phyloP scores from a whole-genome alignment of 2,797 vertebrate genomes.

The Pelobates cultripes region DNA sequence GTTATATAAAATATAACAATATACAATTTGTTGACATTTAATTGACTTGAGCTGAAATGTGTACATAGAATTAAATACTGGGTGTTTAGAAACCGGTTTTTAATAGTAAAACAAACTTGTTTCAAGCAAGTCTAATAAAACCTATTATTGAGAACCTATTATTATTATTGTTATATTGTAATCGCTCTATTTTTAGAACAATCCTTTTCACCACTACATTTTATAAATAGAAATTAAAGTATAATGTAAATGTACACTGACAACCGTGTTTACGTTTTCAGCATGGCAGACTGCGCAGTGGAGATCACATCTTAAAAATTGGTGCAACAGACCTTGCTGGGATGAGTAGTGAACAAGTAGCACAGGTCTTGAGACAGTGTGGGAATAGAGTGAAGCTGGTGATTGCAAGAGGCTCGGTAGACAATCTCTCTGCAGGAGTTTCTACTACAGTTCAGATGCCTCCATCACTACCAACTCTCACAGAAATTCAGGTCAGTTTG shows the following conservation, averaged over 20 bases:
- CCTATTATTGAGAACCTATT: too few species aligned
- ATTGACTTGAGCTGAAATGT: too few species aligned
- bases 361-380: constrained; percentile 93
- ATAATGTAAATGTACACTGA: not conserved
- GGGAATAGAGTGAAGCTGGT: constrained; percentile 90
- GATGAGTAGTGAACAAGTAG: constrained; percentile 97
- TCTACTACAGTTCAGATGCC: constrained; percentile 69
- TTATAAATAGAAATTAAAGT: too few species aligned
- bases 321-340: constrained; percentile 91
- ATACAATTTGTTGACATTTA: too few species aligned
- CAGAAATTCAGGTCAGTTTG: constrained; percentile 80
- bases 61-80: too few species aligned
- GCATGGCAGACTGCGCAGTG: constrained; percentile 91
- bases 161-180: too few species aligned
- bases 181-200: too few species aligned
- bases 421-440: constrained; percentile 70
- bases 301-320: constrained; percentile 95
- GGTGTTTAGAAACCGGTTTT: too few species aligned
- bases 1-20: too few species aligned
- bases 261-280: constrained; percentile 57
- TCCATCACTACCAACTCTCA: constrained; percentile 67
- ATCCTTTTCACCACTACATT: too few species aligned
- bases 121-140: too few species aligned
- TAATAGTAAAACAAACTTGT: too few species aligned
- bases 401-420: constrained; percentile 85